A percentile compares a stretch with the other conserved stretches of the same genome.
Conservation (phyloP, 2,113 vertebrate genomes). For the Megaceryle maxima region DNA sequence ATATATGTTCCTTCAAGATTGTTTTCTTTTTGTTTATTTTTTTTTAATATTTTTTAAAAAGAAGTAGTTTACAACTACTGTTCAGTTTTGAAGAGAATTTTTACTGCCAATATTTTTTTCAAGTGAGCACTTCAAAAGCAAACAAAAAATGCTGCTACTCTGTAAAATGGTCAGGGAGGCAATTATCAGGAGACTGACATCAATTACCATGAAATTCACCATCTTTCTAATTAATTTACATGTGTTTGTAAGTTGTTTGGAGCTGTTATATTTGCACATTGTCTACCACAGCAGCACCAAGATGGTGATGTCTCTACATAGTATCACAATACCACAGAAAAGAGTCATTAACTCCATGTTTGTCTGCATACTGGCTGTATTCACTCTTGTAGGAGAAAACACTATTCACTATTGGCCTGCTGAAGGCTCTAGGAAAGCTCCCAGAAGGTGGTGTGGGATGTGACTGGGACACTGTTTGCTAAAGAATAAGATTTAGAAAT, state of each 20-base stretch:
- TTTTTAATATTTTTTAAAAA: neutral
- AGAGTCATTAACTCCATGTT: neutral
- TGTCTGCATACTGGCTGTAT: neutral
- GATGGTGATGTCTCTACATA: neutral
- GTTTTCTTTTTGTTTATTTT: neutral
- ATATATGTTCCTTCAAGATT: neutral
- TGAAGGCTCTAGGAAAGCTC: neutral
- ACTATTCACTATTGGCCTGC: neutral
- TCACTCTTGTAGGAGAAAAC: neutral
- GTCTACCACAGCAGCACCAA: neutral
- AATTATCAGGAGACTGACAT: neutral
- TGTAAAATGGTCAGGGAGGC: neutral
- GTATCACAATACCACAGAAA: neutral
- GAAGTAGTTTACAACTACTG: neutral
- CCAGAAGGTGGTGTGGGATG: neutral
- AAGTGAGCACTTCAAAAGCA: constrained; percentile 22
- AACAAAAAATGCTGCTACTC: neutral
- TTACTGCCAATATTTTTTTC: neutral
- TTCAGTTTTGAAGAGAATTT: neutral
- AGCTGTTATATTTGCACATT: neutral
- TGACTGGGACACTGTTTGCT: neutral
- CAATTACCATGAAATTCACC: constrained; percentile 14
- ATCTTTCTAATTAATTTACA: neutral
- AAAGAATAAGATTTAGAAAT: neutral
- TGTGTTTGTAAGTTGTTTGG: neutral